Evolutionary conservation across 1,140 invertebrate genomes (phyloP).

Genomic region (Pinna nobilis): DNA sequence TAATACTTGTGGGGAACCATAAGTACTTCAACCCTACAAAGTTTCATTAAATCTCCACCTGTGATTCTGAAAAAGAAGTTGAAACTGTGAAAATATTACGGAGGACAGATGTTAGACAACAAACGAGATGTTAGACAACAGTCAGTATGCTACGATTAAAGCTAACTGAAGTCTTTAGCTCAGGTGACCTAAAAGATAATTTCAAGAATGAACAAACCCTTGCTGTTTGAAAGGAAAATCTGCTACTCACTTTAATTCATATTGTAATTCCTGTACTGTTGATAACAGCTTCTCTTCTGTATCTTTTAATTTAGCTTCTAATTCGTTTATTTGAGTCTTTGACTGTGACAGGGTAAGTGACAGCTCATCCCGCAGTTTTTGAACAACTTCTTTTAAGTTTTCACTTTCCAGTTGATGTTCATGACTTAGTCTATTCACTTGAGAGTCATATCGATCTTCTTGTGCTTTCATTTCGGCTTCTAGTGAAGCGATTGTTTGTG

Average conservation of each 20-base stretch:
- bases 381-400: slow-evolving; percentile 35
- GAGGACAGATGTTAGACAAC: too few relatives aligned
- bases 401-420: slow-evolving; percentile 56
- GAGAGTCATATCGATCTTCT: slow-evolving; percentile 53
- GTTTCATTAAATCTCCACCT: too few relatives aligned
- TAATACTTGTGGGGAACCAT: too few relatives aligned
- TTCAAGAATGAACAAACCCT: too few relatives aligned
- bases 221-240: neutral
- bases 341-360: slow-evolving; percentile 15
- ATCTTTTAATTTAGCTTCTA: slow-evolving; percentile 16
- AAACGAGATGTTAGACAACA: too few relatives aligned
- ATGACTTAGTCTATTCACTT: slow-evolving; percentile 54
- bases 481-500: slow-evolving; percentile 41
- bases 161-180: too few relatives aligned
- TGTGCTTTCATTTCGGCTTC: slow-evolving; percentile 50
- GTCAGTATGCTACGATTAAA: too few relatives aligned
- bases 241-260: slow-evolving; percentile 1
- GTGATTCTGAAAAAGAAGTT: too few relatives aligned
- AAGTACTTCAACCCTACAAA: too few relatives aligned
- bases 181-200: too few relatives aligned
- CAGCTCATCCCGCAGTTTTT: slow-evolving; percentile 44
- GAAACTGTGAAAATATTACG: too few relatives aligned
- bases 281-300: slow-evolving; percentile 33
- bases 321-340: slow-evolving; percentile 31
- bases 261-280: slow-evolving; percentile 31